Evolutionary conservation across 1,140 invertebrate species (phyloP).

Genomic region (Brachionus paranguensis): DNA sequence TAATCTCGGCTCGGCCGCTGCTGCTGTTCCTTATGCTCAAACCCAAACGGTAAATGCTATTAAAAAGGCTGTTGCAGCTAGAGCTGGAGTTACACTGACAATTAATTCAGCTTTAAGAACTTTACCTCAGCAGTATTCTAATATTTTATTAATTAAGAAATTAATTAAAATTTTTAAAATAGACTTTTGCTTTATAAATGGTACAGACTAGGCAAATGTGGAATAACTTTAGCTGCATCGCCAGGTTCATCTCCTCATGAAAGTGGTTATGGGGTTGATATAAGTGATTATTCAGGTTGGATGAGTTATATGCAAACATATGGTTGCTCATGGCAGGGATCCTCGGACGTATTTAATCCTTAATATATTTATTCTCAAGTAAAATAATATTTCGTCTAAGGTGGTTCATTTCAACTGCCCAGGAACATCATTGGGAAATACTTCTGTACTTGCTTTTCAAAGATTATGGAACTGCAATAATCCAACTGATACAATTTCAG

Average conservation of each 20-base stretch:
- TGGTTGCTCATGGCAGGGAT: slow-evolving; percentile 20
- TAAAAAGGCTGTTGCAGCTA: not conserved
- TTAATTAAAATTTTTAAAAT: not conserved
- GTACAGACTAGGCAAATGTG: not conserved
- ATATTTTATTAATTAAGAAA: not conserved
- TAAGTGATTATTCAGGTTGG: slow-evolving; percentile 16
- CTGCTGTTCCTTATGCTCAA: slow-evolving; percentile 7
- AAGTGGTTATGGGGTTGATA: slow-evolving; percentile 13
- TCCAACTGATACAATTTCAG: not conserved
- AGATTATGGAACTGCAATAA: slow-evolving; percentile 33
- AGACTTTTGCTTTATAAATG: slow-evolving; percentile 19
- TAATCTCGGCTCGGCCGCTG: not conserved
- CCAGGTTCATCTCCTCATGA: slow-evolving; percentile 14
- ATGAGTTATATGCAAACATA: not conserved
- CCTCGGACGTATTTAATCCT: not conserved
- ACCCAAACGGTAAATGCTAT: not conserved
- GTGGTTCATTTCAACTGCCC: slow-evolving; percentile 36
- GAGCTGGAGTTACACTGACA: not conserved
- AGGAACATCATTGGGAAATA: not conserved
- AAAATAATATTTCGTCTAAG: not conserved
- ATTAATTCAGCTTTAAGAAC: slow-evolving; percentile 20
- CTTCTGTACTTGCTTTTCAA: slow-evolving; percentile 31
- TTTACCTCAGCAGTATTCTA: slow-evolving; percentile 5
- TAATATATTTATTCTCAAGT: not conserved
- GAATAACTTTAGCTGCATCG: not conserved